phyloP scores from a whole-genome alignment of 2,888 invertebrate genomes.

The Cepaea hortensis region DNA sequence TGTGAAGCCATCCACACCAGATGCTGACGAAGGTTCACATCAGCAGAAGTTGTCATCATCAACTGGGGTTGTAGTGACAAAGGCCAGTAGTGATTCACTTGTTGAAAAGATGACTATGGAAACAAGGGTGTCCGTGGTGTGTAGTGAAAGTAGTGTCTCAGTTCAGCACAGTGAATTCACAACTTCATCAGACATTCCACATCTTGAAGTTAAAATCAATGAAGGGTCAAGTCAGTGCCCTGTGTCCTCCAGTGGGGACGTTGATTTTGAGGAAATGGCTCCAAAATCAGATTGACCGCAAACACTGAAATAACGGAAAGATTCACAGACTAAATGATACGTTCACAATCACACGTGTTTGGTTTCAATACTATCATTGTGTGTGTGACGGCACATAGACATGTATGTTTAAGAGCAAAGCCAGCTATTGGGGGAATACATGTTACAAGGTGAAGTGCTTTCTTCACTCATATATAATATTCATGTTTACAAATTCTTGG shows the following conservation, averaged over 20 bases:
- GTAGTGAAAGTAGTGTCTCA: no score
- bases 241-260: conserved; percentile 28
- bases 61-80: neutral
- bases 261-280: neutral
- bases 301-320: neutral
- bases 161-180: conserved; percentile 8
- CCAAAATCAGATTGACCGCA: neutral
- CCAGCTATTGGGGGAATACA: no score
- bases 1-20: neutral
- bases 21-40: neutral
- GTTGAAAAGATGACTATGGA: neutral
- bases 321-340: no score
- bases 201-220: neutral
- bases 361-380: no score
- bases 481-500: no score
- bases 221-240: neutral
- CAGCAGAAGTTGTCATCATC: neutral
- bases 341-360: no score
- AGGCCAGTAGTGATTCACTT: no score
- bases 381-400: no score
- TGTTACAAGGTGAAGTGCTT: no score
- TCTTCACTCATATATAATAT: no score
- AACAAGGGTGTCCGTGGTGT: neutral
- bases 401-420: no score
- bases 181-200: conserved; percentile 11